A percentile compares a stretch with the other conserved stretches of the same genome.
These are phyloP conservation scores for Theonella swinhoei DNA, from an alignment of 37 sponge, comb jelly and placozoan species.

Conservation along the genomic window DNA sequence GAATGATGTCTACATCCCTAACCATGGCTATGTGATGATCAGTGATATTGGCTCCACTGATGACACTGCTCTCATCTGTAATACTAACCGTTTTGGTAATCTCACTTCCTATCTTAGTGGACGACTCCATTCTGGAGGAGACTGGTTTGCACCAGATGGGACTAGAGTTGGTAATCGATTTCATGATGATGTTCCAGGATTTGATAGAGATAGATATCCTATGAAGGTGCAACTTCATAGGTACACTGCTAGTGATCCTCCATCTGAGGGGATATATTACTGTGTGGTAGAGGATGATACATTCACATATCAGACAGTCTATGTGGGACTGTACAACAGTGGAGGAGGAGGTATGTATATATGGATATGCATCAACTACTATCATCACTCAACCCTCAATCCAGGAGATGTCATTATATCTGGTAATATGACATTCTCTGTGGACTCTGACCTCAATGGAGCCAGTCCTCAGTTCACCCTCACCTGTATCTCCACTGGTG, in stretches of 20 bases:
- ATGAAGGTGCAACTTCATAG: not conserved
- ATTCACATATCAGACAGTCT: not conserved
- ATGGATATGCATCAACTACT: not conserved
- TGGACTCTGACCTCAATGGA: too few species aligned
- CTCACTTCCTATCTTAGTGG: too few species aligned
- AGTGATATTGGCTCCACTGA: not conserved
- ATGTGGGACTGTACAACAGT: not conserved
- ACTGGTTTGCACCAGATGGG: not conserved
- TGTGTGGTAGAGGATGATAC: not conserved
- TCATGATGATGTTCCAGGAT: not conserved
- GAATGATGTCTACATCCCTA: not conserved
- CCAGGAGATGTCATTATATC: not conserved
- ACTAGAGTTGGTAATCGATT: not conserved
- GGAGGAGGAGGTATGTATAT: not conserved
- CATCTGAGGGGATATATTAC: not conserved
- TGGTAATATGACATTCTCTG: too few species aligned
- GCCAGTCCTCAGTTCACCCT: too few species aligned
- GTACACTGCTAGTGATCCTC: not conserved
- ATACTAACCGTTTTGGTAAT: not conserved
- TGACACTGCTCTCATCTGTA: not conserved
- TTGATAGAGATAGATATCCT: not conserved
- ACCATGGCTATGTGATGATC: not conserved
- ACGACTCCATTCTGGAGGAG: not conserved
- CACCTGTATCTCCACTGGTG: too few species aligned
- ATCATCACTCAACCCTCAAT: not conserved